phyloP scores from a whole-genome alignment of 2,113 vertebrate genomes.

The Micronycteris hirsuta region DNA sequence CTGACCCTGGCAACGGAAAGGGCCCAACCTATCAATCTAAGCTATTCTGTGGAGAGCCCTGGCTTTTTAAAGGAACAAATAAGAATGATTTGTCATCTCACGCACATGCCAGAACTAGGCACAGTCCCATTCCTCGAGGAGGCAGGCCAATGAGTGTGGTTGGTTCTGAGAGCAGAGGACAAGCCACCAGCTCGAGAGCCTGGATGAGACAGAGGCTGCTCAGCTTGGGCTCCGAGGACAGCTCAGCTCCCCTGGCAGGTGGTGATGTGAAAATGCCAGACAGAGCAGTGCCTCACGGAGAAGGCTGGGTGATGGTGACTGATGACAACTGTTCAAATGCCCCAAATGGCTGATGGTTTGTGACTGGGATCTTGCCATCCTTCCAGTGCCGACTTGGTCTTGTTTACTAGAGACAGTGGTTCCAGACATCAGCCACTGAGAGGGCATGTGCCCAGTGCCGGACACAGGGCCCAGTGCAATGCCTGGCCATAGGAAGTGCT shows the following conservation, averaged over 20 bases:
- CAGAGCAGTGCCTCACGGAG: not conserved
- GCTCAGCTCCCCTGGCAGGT: not conserved
- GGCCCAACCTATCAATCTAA: not conserved
- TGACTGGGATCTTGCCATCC: not conserved
- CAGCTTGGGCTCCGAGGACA: not conserved
- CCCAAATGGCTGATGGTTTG: not conserved
- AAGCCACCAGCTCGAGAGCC: not conserved
- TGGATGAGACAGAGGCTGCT: not conserved
- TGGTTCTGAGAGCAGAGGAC: not conserved
- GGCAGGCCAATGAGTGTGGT: not conserved
- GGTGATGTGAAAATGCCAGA: not conserved
- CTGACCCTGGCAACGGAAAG: not conserved
- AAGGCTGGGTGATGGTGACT: not conserved
- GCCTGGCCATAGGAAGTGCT: not conserved
- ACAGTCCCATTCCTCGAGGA: not conserved
- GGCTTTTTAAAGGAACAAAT: not conserved
- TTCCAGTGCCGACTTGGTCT: not conserved
- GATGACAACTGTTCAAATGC: not conserved
- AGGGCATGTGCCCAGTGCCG: rapidly evolving
- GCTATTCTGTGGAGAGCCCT: not conserved
- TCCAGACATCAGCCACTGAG: not conserved
- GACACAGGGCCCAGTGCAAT: not conserved
- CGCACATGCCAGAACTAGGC: not conserved
- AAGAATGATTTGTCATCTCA: not conserved
- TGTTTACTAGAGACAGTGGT: not conserved